Evolutionary conservation across 2,888 invertebrate species (phyloP), one percentile per base, ranked within the genome.

Genomic region (Polylopha cassiicola): DNA sequence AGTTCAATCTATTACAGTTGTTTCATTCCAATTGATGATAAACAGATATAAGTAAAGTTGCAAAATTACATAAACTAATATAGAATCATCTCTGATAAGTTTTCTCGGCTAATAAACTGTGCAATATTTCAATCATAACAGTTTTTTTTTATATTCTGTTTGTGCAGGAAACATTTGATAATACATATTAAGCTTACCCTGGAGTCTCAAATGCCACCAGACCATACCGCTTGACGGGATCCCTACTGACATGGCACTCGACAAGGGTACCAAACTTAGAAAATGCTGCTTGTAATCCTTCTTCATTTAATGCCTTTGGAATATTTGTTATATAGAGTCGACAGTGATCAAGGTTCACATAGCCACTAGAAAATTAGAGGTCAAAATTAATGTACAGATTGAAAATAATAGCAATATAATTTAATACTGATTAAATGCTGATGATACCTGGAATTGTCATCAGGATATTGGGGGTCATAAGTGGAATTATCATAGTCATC

Each of bases 281-380:
- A 43, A 84, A 81, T 0, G 65, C 65, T 0, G 66, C 45, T 0
- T 52, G 28, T 0, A 84, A 50, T 0, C 81, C 84, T 0, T 74
- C 70, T 0, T 71, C 64, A 6, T 55, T 79, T 1, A 84, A 44
- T 0, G 48, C 68, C n/a, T 48, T 50, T 0, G 80, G 76, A 15
- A 84, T 56, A 26, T 73, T 79, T 0, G 59, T 73, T 1, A 84
- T 55, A 44, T 84, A 81, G 0, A 84, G 55, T 0, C 68, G 61
- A 17, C 54, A 59, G 16, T 77, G 71, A 43, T 81, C 73, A 0
- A 80, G 32, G 1, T 58, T 58, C 0, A 60, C 60, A 0, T 46
- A 53, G 0, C 57, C 58, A 8, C 73, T 74, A 55, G 3, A 16
- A 34, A 17, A 26, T 21, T 37, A 6, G 22, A 10, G 14, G 23